These are phyloP conservation scores for Idaea dimidiata DNA, from an alignment of 2,888 invertebrate genomes.

Conservation along the genomic window DNA sequence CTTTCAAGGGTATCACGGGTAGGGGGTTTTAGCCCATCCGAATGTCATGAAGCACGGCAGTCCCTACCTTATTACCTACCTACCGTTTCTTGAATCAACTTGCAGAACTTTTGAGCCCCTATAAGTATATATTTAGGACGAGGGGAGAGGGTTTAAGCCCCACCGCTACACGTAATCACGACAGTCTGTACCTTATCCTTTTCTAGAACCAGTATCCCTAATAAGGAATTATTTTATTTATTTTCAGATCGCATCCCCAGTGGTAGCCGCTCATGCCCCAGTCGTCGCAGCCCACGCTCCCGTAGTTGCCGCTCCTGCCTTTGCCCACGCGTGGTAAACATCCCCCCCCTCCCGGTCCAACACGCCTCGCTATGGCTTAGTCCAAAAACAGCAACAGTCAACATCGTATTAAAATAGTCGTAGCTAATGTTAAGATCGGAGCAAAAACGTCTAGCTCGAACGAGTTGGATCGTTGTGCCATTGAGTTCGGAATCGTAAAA, in stretches of 20 bases:
- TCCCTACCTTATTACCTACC: too few relatives aligned
- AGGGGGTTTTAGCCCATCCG: too few relatives aligned
- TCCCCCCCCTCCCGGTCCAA: slow-evolving; percentile 24
- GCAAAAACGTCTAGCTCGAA: slow-evolving; percentile 43
- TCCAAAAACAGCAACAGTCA: slow-evolving; percentile 66
- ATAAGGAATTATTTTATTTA: too few relatives aligned
- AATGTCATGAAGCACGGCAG: too few relatives aligned
- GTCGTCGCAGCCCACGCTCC: slow-evolving; percentile 56
- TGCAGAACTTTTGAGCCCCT: too few relatives aligned
- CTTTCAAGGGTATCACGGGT: too few relatives aligned
- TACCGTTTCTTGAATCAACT: too few relatives aligned
- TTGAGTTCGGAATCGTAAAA: slow-evolving; percentile 43
- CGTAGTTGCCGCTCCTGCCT: slow-evolving; percentile 55
- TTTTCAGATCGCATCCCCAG: slow-evolving; percentile 62
- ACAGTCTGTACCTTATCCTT: too few relatives aligned
- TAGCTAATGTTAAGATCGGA: slow-evolving; percentile 46
- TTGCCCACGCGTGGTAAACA: slow-evolving; percentile 65
- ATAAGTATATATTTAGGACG: too few relatives aligned
- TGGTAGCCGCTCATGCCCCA: slow-evolving; percentile 56
- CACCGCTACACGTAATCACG: too few relatives aligned
- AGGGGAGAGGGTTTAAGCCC: too few relatives aligned
- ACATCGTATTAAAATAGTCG: slow-evolving; percentile 53
- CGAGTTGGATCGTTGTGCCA: slow-evolving; percentile 51
- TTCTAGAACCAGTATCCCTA: too few relatives aligned
- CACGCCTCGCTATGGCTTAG: slow-evolving; percentile 37